phyloP scores from a whole-genome alignment of 2,113 vertebrate genomes.

The Periophthalmus modestus region DNA sequence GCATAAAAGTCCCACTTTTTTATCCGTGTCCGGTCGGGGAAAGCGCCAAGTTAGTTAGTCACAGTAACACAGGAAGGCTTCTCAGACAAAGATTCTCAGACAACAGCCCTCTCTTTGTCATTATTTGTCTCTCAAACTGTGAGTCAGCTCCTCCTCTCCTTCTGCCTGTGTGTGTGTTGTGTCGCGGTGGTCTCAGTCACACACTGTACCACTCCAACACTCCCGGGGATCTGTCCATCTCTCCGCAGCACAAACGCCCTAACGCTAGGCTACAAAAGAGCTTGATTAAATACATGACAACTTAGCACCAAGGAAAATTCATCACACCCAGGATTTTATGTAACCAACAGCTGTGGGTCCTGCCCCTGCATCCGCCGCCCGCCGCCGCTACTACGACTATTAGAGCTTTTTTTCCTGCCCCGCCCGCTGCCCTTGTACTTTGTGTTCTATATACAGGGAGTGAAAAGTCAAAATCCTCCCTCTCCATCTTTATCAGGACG shows the following conservation, averaged over 20 bases:
- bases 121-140: conserved; percentile 2
- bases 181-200: conserved; percentile 10
- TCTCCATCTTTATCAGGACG: conserved; percentile 40
- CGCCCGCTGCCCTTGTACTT: conserved; percentile 19
- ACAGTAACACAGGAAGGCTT: background rate
- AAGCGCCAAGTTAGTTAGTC: background rate
- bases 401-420: conserved; percentile 1
- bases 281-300: conserved; percentile 50
- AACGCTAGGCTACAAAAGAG: conserved; percentile 30
- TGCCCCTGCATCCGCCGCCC: background rate
- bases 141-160: background rate
- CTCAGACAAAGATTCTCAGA: background rate
- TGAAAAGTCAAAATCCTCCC: conserved; percentile 8
- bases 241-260: background rate
- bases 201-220: conserved; percentile 1
- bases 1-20: background rate
- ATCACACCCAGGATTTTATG: conserved; percentile 34
- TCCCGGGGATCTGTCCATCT: conserved; percentile 7
- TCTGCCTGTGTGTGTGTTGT: background rate
- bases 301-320: conserved; percentile 25
- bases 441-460: background rate
- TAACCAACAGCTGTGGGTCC: conserved; percentile 42
- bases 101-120: background rate
- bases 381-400: conserved; percentile 9
- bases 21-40: background rate